A percentile compares a stretch with the other conserved stretches of the same genome.
These are phyloP conservation scores for Colinus virginianus DNA, from an alignment of 2,113 vertebrate genomes.

Conservation along the genomic window DNA sequence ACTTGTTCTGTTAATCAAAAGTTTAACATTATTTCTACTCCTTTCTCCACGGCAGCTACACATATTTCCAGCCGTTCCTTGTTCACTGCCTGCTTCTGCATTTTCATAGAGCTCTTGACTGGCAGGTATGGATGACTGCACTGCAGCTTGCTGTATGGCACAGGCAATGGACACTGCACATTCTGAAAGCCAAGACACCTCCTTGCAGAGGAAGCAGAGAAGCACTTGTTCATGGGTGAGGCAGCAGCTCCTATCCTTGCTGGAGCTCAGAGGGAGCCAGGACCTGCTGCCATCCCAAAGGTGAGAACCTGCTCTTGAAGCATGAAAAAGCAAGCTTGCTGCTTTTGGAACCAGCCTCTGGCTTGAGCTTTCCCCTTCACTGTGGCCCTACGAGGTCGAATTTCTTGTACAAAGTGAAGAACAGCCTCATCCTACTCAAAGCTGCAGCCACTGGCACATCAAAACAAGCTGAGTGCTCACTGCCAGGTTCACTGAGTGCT, in stretches of 20 bases:
- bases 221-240: background rate
- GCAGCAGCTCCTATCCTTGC: background rate
- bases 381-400: background rate
- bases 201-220: background rate
- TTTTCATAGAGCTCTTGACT: background rate
- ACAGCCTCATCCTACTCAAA: background rate
- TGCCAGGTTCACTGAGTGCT: background rate
- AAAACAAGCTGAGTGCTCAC: fast-evolving
- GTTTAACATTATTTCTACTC: background rate
- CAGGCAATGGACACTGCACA: background rate
- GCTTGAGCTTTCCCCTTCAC: background rate
- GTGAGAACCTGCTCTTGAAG: background rate
- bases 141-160: background rate
- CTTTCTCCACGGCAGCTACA: background rate
- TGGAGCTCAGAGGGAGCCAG: background rate
- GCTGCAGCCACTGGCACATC: background rate
- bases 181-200: background rate
- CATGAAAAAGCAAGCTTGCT: background rate
- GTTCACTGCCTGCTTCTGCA: background rate
- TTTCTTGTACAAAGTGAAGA: background rate
- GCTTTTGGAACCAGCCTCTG: background rate
- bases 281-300: background rate
- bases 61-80: background rate
- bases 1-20: background rate
- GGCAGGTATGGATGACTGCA: no score